Conservation (phyloP, 2,113 vertebrate genomes). For the Colius striatus region DNA sequence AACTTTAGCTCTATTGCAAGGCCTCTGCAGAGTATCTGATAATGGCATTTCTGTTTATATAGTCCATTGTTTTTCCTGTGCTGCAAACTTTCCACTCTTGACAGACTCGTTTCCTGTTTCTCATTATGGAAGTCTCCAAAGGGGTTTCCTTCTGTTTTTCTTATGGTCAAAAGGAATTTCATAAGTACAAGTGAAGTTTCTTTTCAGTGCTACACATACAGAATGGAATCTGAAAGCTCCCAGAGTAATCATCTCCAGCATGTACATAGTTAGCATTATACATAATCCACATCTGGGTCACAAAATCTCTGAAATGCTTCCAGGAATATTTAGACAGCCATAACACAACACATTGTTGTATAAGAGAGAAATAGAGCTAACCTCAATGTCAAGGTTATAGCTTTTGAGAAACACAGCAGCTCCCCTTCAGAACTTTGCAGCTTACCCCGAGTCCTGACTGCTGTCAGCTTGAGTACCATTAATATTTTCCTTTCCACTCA, state of each 20-base stretch:
- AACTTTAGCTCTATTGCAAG: slow-evolving; percentile 42
- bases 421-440: slow-evolving; percentile 28
- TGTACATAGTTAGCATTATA: slow-evolving; percentile 52
- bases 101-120: slow-evolving; percentile 61
- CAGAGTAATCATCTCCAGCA: slow-evolving; percentile 40
- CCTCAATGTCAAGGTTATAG: slow-evolving; percentile 31
- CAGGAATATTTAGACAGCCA: slow-evolving; percentile 56
- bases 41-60: slow-evolving; percentile 53
- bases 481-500: slow-evolving; percentile 49
- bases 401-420: slow-evolving; percentile 51
- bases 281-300: slow-evolving; percentile 65
- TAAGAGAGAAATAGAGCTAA: slow-evolving; percentile 36
- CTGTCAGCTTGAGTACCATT: slow-evolving; percentile 2
- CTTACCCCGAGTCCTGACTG: slow-evolving; percentile 22
- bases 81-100: slow-evolving; percentile 57
- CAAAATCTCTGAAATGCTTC: slow-evolving; percentile 46
- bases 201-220: slow-evolving; percentile 50
- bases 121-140: slow-evolving; percentile 59
- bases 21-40: slow-evolving; percentile 50
- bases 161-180: slow-evolving; percentile 62
- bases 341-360: slow-evolving; percentile 26
- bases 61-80: slow-evolving; percentile 62
- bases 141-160: slow-evolving; percentile 63
- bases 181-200: slow-evolving; percentile 56
- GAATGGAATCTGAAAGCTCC: slow-evolving; percentile 60